phyloP scores from a whole-genome alignment of 1,140 invertebrate genomes.

The Homalodisca vitripennis region DNA sequence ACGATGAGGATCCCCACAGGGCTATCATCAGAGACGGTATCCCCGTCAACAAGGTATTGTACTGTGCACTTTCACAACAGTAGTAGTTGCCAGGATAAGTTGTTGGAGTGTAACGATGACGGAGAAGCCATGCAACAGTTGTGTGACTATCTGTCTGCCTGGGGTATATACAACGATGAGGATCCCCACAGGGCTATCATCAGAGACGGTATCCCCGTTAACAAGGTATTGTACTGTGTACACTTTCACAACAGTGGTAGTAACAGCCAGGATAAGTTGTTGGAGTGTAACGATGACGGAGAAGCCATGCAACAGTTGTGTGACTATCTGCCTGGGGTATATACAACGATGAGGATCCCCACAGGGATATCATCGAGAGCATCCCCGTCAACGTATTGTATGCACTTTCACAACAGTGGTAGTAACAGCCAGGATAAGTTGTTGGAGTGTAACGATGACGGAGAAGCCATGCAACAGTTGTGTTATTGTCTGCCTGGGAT shows the following conservation, averaged over 20 bases:
- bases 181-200: slow-evolving; percentile 44
- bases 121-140: slow-evolving; percentile 95
- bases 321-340: slow-evolving; percentile 85
- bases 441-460: slow-evolving; percentile 87
- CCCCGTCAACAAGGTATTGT: slow-evolving; percentile 38
- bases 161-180: slow-evolving; percentile 83
- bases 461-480: slow-evolving; percentile 92
- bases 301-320: slow-evolving; percentile 92
- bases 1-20: slow-evolving; percentile 61
- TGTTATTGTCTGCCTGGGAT: slow-evolving; percentile 86
- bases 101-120: slow-evolving; percentile 88
- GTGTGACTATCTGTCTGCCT: slow-evolving; percentile 80
- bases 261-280: slow-evolving; percentile 85
- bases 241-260: too few relatives aligned
- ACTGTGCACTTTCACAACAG: too few relatives aligned
- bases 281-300: slow-evolving; percentile 88
- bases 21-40: slow-evolving; percentile 39
- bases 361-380: slow-evolving; percentile 37
- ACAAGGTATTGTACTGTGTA: too few relatives aligned
- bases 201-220: slow-evolving; percentile 41
- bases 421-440: slow-evolving; percentile 86
- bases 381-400: slow-evolving; percentile 39
- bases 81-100: slow-evolving; percentile 74
- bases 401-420: too few relatives aligned
- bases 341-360: slow-evolving; percentile 68